Base-by-base conservation (phyloP, 2,113 vertebrate species). In the Eidolon helvum region DNA sequence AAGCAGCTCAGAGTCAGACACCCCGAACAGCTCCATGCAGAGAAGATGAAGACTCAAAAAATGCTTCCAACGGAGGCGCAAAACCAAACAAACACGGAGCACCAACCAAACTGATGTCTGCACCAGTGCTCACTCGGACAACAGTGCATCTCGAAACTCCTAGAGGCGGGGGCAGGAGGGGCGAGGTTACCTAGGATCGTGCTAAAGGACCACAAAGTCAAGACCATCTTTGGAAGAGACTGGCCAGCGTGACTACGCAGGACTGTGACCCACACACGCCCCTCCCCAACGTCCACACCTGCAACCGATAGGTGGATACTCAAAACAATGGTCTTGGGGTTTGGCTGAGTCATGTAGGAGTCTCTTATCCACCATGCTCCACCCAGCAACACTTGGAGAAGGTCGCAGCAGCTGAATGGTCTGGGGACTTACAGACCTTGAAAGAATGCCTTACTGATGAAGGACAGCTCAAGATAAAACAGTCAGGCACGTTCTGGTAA, bases 391-490 rank as follows among this genome's bases (percentile, higher is more conserved):
- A 50, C 19, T 6, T 26, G 38, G 26, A 59, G 35, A 38, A 50
- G 57, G 53, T 85, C 48, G n/a, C 5, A 90, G 57, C 4, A 74
- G 28, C 30, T 68, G 28, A 96, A 48, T 3, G 2, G 63, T 71
- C 9, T 22, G 22, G 75, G 38, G 15, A 84, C 83, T 61, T 72
- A 82, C 87, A 84, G 40, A 38, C 16, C 30, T 48, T n/a, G 18
- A 91, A 91, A 68, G 55, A 92, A 35, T 24, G 88, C 30, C 61
- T 91, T 50, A 74, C 24, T 10, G 61, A 84, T 93, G 35, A 94
- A 88, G 22, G 90, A 92, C 28, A 94, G 68, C 12, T 75, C 38
- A 79, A 59, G 86, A 83, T 48, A 78, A 55, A 90, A 77, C 5
- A 14, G 74, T 57, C 45, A 86, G 21, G 7, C 90, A 78, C 14